Evolutionary conservation across 1,140 invertebrate species (phyloP).

Genomic region (Heliconius hewitsoni): DNA sequence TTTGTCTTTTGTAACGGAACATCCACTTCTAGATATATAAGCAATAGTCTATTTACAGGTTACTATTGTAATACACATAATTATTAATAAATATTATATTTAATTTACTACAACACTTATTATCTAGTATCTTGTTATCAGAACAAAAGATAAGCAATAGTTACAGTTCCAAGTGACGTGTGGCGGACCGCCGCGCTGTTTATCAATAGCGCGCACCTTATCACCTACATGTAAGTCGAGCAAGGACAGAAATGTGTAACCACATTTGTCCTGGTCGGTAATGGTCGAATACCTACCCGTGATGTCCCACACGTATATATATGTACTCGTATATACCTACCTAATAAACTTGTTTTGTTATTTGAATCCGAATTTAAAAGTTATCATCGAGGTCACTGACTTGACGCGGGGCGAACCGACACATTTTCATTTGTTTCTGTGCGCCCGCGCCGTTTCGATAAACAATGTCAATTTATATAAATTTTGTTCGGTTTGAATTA

Average conservation of each 20-base stretch:
- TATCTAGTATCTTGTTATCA: conserved; percentile 6
- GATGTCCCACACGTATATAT: conserved; percentile 7
- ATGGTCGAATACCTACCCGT: conserved; percentile 27
- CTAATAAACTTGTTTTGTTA: conserved; percentile 47
- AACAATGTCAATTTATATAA: conserved; percentile 41
- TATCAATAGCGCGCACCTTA: conserved; percentile 46
- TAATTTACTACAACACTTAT: not conserved
- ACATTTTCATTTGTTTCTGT: conserved; percentile 42
- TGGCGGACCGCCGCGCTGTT: conserved; percentile 18
- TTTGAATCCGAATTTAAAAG: conserved; percentile 49
- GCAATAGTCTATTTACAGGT: not conserved
- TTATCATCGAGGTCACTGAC: conserved; percentile 53
- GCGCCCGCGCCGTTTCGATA: conserved; percentile 33
- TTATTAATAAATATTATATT: not conserved
- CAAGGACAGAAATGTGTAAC: conserved; percentile 59
- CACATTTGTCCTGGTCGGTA: conserved; percentile 56
- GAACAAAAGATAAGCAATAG: not conserved
- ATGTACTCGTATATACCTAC: conserved; percentile 22
- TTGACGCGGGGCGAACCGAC: conserved; percentile 39
- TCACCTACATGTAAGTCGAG: conserved; percentile 61
- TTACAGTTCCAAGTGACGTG: not conserved
- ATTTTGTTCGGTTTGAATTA: conserved; percentile 20
- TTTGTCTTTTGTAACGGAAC: not conserved
- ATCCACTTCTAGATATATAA: not conserved
- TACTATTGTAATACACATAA: not conserved